Conservation (phyloP, 2,888 invertebrate species). For the Zaprionus lineosus region DNA sequence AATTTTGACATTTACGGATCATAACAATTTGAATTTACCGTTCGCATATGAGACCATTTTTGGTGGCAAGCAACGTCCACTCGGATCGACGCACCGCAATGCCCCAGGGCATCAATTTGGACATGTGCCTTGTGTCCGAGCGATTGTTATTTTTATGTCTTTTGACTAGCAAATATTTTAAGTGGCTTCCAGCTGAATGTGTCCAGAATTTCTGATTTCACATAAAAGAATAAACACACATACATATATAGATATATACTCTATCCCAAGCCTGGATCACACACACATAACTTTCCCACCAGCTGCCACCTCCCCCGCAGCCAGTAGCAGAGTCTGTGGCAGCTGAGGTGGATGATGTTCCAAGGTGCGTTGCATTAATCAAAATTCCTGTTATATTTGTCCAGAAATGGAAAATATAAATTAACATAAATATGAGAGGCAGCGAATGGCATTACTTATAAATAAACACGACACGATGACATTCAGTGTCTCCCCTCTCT, state of each 20-base stretch:
- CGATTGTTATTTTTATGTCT: conserved; percentile 41
- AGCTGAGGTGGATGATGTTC: no score
- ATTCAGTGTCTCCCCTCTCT: no score
- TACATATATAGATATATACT: no score
- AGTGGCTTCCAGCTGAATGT: conserved; percentile 59
- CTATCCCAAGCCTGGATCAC: no score
- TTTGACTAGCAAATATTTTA: conserved; percentile 62
- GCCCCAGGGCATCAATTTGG: conserved; percentile 82
- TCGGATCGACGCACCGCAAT: conserved; percentile 39
- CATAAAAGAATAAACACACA: no score
- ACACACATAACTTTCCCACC: no score
- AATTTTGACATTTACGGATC: conserved; percentile 83
- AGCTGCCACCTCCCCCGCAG: no score
- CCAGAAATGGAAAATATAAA: conserved; percentile 47
- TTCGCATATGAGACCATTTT: conserved; percentile 76
- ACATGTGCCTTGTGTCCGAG: conserved; percentile 65
- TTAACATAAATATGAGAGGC: conserved; percentile 67
- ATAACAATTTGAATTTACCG: conserved; percentile 81
- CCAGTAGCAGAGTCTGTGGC: no score
- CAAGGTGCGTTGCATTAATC: conserved; percentile 78
- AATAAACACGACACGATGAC: conserved; percentile 43
- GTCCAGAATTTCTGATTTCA: conserved; percentile 29
- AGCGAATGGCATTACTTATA: conserved; percentile 39
- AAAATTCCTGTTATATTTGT: conserved; percentile 66
- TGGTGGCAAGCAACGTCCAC: conserved; percentile 30